Base-by-base conservation (phyloP, 2,888 invertebrate species). In the Agrotis ipsilon region DNA sequence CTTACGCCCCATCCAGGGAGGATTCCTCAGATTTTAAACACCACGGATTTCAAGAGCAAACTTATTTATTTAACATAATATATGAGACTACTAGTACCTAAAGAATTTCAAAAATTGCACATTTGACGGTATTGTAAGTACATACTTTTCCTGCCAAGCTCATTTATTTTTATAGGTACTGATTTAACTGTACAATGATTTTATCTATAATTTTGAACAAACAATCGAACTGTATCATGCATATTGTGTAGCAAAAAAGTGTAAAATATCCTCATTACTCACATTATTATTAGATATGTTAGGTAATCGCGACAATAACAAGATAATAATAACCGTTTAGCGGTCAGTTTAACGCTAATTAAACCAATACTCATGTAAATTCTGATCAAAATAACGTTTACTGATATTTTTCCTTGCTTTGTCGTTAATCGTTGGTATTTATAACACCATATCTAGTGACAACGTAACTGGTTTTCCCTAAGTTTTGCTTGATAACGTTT, bases 321-420 rank as follows among this genome's bases (percentile, higher is more conserved):
- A 62, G 68, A 78, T 78, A 73, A 68, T 69, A 68, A 78, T 82
- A 66, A 78, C 46, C 68, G 45, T 66, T 82, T 60, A 69, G 52
- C 59, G 68, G 62, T 63, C 73, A 52, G 39, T 78, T 73, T 73
- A 68, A 39, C 49, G 39, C 49, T 49, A 63, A 81, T 82, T 82
- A 69, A 69, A 62, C 63, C 39, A 64, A 24, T 32, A 60, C 45
- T 49, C 64, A 67, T 66, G 65, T 54, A 82, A 69, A 73, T 60
- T 52, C 49, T 72, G 59, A 81, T 67, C 63, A 62, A 55, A 70
- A 74, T 59, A 65, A 51, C 39, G 49, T 48, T 27, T 24, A 51
- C 32, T 43, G 59, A 58, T 63, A 52, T 74, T 79, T 78, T 62
- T 81, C 78, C 78, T 72, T 32, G 19, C 63, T 54, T 16, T 24